Evolutionary conservation across 2,113 vertebrate species (phyloP), one percentile per base, ranked within the genome.

Genomic region (Potamarius usumacintae): DNA sequence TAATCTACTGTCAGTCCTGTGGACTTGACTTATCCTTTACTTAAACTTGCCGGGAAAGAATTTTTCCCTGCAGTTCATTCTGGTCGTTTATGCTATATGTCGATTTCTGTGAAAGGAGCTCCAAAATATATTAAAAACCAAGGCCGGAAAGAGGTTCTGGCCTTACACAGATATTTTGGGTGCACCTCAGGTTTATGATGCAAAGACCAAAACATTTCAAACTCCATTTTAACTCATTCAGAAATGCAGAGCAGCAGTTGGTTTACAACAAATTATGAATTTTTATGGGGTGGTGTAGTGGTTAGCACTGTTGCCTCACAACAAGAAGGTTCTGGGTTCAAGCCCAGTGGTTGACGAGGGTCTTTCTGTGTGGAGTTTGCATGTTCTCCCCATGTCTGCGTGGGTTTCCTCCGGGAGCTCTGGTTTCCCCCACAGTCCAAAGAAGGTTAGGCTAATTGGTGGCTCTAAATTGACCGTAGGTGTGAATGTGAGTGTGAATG

Each of bases 1-100:
- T 82, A 48, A 82, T 60, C 79, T 81, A 60, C 57, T 62, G 57
- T 81, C 55, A 81, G 27, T 60, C 57, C 58, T 14, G 18, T 34
- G 8, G 57, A 62, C 79, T 82, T 53, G 18, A 62, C 57, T 62
- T 55, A 14, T 78, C 76, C 76, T 78, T 55, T 27, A 78, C 14
- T 55, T 79, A 79, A n/a, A 79, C 52, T n/a, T 27, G 52, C 76
- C 25, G 27, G 52, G 52, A 27, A 27, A 55, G n/a, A 79, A 57
- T 27, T 55, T 50, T 22, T 20, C 18, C 7, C 55, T 15, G 53
- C 52, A 30, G 77, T 80, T 60, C 30, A 22, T 30, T 57, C 25
- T 57, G 18, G 62, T 62, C 2, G 57, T 62, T 62, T 30, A 82
- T 2, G 34, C 57, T 7, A 2, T 12, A 14, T 20, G n/a, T 79